Percentiles rank a stretch among this genome's conserved stretches.
phyloP scores from a whole-genome alignment of 2,888 invertebrate species.

The Ptilodon capucinus region DNA sequence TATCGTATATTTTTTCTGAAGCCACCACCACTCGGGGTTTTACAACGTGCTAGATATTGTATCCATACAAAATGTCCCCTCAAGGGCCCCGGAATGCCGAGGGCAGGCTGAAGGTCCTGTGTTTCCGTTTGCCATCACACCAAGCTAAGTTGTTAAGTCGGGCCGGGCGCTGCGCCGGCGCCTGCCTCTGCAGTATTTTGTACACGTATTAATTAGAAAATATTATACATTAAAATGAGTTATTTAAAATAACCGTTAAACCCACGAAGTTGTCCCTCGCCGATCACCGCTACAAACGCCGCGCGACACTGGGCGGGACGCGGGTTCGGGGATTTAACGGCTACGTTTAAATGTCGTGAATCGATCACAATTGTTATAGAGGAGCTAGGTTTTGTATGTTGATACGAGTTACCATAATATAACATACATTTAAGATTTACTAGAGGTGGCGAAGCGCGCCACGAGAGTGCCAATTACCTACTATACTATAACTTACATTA shows the following conservation, averaged over 20 bases:
- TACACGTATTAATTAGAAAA: background rate
- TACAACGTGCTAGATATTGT: too few species aligned
- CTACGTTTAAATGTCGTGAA: too few species aligned
- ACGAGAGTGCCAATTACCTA: constrained; percentile 35
- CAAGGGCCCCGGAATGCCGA: too few species aligned
- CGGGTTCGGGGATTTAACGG: too few species aligned
- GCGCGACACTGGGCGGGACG: too few species aligned
- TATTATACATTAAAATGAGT: background rate
- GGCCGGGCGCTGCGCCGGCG: background rate
- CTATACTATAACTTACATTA: background rate
- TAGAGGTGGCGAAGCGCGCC: constrained; percentile 4
- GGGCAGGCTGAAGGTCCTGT: too few species aligned
- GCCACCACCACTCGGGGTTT: too few species aligned
- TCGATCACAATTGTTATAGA: constrained; percentile 21
- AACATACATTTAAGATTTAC: constrained; percentile 2
- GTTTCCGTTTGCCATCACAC: too few species aligned
- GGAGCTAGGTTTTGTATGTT: constrained; percentile 34
- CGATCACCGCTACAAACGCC: too few species aligned
- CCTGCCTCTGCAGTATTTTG: constrained; percentile 11
- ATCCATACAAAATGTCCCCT: too few species aligned
- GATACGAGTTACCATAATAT: constrained; percentile 19
- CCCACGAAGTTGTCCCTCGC: too few species aligned
- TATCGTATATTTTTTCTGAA: too few species aligned
- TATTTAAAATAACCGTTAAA: constrained; percentile 2
- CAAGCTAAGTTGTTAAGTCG: background rate